Conservation (phyloP, 1,140 invertebrate genomes). For the Pseudomyrmex sp. region DNA sequence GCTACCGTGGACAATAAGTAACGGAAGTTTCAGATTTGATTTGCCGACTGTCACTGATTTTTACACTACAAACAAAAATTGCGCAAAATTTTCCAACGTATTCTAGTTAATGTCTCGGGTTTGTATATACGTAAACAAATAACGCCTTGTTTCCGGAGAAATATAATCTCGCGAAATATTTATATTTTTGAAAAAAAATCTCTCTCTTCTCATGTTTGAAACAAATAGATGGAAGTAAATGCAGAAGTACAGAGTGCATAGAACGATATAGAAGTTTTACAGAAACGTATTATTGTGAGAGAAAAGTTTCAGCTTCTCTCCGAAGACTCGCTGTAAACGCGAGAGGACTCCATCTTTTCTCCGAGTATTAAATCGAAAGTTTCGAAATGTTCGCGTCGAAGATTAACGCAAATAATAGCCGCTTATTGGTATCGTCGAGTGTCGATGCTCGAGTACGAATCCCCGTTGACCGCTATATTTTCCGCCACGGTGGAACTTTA, state of each 20-base stretch:
- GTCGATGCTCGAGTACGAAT: conserved; percentile 56
- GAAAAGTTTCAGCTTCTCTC: conserved; percentile 21
- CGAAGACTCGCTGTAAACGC: background rate
- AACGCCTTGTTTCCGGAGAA: background rate
- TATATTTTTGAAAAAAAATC: background rate
- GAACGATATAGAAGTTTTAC: conserved; percentile 37
- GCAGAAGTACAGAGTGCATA: background rate
- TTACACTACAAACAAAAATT: conserved; percentile 22
- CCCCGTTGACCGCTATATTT: conserved; percentile 74
- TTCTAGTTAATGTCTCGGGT: background rate
- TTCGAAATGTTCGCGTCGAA: conserved; percentile 54
- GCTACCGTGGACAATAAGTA: conserved; percentile 71
- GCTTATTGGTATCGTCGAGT: conserved; percentile 73
- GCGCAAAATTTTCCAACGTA: background rate
- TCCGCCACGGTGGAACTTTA: conserved; percentile 61
- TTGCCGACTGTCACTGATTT: conserved; percentile 43
- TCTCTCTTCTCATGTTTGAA: background rate
- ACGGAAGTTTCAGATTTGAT: conserved; percentile 60
- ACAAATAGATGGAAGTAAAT: background rate
- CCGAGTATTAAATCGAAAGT: conserved; percentile 55
- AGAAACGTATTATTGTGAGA: conserved; percentile 31
- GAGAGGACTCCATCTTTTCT: conserved; percentile 1
- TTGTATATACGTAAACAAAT: background rate
- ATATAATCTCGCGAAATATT: too few species aligned
- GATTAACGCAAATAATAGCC: conserved; percentile 75